Conservation (phyloP, 2,888 invertebrate genomes). For the Thalpophila matura region DNA sequence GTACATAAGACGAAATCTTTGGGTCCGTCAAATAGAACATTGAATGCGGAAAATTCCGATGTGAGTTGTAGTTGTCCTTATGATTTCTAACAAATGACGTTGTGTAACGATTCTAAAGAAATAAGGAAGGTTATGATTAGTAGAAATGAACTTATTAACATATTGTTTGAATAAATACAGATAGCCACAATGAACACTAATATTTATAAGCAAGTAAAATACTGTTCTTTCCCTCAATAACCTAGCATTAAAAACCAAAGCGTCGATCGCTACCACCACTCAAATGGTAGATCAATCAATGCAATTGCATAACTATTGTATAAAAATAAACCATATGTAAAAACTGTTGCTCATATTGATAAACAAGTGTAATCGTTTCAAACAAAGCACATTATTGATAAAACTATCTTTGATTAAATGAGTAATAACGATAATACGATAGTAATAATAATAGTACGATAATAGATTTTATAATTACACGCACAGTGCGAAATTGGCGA, state of each 20-base stretch:
- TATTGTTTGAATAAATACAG: background rate
- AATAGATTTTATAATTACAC: slow-evolving; percentile 48
- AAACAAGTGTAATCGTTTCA: slow-evolving; percentile 38
- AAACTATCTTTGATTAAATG: slow-evolving; percentile 38
- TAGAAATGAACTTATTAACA: background rate
- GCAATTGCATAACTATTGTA: slow-evolving; percentile 30
- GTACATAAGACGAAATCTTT: background rate
- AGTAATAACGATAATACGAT: slow-evolving; percentile 21
- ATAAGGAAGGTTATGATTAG: background rate
- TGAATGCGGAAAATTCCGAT: slow-evolving; percentile 1
- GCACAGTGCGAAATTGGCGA: slow-evolving; percentile 47
- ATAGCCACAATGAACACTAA: too few relatives aligned
- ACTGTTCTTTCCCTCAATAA: background rate
- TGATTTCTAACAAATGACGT: background rate
- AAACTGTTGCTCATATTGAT: slow-evolving; percentile 32
- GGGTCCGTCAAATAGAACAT: background rate
- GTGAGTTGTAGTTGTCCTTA: background rate
- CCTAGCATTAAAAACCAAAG: background rate
- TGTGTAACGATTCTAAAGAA: background rate
- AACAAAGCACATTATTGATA: slow-evolving; percentile 45
- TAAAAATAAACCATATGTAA: slow-evolving; percentile 24
- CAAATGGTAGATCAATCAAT: slow-evolving; percentile 34
- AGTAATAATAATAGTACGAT: too few relatives aligned
- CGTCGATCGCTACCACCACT: background rate
- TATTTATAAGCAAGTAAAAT: background rate